Percentiles rank a stretch among this genome's conserved stretches.
These are phyloP conservation scores for Cyrtorhinus lividipennis DNA, from an alignment of 1,140 invertebrate species.

Conservation along the genomic window DNA sequence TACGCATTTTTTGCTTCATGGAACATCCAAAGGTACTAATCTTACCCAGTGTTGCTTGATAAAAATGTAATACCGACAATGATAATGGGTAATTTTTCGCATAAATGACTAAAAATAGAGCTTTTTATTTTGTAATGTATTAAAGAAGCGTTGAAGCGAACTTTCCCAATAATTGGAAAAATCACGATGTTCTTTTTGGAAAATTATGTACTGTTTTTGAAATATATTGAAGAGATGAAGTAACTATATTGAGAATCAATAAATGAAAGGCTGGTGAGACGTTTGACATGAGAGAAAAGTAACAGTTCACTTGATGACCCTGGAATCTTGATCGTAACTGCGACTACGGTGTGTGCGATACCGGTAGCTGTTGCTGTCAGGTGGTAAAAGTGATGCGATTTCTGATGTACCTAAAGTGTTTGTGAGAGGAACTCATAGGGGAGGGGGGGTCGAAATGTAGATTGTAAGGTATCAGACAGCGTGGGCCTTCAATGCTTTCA, in stretches of 20 bases:
- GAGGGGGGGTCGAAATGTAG: too few species aligned
- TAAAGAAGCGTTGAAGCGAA: not conserved
- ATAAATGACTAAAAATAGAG: not conserved
- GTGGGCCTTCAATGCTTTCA: too few species aligned
- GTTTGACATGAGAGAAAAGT: not conserved
- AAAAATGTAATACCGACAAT: not conserved
- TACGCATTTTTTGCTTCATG: conserved; percentile 5
- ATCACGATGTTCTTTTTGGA: not conserved
- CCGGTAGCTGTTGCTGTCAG: too few species aligned
- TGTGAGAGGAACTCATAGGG: too few species aligned
- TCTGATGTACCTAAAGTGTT: too few species aligned
- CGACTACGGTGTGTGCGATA: too few species aligned
- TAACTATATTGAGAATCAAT: conserved; percentile 5
- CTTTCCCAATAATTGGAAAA: not conserved
- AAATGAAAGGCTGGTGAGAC: conserved; percentile 6
- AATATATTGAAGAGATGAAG: not conserved
- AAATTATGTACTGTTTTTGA: not conserved
- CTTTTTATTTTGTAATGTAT: not conserved
- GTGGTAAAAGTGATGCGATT: too few species aligned
- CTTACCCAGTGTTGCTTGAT: not conserved
- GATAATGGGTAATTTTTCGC: not conserved
- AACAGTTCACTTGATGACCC: too few species aligned
- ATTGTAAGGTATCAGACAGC: too few species aligned
- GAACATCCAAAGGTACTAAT: conserved; percentile 1
- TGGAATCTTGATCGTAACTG: too few species aligned